These are phyloP conservation scores for Cantharis lateralis DNA, from an alignment of 2,888 invertebrate genomes.

Conservation along the genomic window DNA sequence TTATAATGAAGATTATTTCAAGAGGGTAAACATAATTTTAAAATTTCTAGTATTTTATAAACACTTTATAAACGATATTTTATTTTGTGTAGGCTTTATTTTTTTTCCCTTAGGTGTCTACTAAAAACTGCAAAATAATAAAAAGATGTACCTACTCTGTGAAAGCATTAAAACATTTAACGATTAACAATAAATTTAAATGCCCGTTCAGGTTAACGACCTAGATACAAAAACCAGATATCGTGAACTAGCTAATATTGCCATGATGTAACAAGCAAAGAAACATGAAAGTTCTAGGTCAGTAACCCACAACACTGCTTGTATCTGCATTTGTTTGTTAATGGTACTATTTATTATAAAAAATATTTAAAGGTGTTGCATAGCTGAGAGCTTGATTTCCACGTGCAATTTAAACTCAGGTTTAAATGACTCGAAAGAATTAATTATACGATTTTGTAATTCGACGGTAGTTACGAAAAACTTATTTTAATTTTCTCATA, in stretches of 20 bases:
- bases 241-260: constrained; percentile 17
- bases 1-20: background rate
- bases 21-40: background rate
- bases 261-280: constrained; percentile 21
- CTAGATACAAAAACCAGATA: constrained; percentile 23
- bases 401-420: background rate
- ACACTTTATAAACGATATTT: too few relatives aligned
- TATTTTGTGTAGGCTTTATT: too few relatives aligned
- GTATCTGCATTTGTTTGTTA: background rate
- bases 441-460: background rate
- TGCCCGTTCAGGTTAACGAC: constrained; percentile 27
- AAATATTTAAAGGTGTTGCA: background rate
- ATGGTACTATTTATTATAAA: background rate
- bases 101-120: too few relatives aligned
- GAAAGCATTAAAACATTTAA: constrained; percentile 14
- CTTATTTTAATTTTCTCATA: background rate
- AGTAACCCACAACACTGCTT: constrained; percentile 18
- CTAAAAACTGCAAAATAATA: constrained; percentile 4
- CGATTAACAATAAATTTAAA: constrained; percentile 20
- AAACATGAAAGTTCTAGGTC: constrained; percentile 29
- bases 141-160: constrained; percentile 5
- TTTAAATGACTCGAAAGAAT: background rate
- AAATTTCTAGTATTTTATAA: background rate
- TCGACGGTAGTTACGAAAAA: background rate
- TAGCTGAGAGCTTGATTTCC: background rate